Evolutionary conservation across 2,113 vertebrate genomes (phyloP), one percentile per base, ranked within the genome.

Genomic region (Antechinus flavipes): DNA sequence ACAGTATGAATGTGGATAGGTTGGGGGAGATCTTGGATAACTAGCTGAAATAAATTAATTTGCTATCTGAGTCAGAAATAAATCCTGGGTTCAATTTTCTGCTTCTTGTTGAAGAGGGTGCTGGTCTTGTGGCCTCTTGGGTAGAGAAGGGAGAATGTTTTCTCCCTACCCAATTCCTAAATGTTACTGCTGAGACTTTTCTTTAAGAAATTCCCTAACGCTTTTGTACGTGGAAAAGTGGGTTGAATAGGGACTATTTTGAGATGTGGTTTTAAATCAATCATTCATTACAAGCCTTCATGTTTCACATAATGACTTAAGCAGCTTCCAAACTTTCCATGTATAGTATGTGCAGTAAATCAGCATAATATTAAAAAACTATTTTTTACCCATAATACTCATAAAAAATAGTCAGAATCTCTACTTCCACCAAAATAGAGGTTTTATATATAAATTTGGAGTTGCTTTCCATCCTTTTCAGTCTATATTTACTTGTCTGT

Each of bases 221-320:
- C 94, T 97, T 91, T 56, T 42, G 35, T n/a, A 27, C 2, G 55
- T 91, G 52, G 2, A 93, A 55, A 53, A 0, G 16, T 30, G 95
- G 90, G 10, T 92, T 0, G 0, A 1, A 2, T 27, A 56, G 14
- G 9, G 0, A 97, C 2, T 1, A 93, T 96, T 94, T 50, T 35
- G 90, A 96, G 91, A 90, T 3, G 23, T 0, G 0, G 56, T 94
- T 97, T 84, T 96, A 58, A 50, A 96, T 30, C 68, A 94, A 89
- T 1, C 2, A 93, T 91, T 53, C 92, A 54, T 89, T 58, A 93
- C 93, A 61, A 94, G 26, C 11, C 96, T 94, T 95, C 23, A 24
- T 89, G 12, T 95, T 93, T 84, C 91, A 1, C 2, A 3, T 23
- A 96, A 90, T 95, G n/a, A 90, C 5, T 91, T 94, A 22, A 94